Base-by-base conservation (phyloP, 1,140 invertebrate genomes). In the Aethina tumida region DNA sequence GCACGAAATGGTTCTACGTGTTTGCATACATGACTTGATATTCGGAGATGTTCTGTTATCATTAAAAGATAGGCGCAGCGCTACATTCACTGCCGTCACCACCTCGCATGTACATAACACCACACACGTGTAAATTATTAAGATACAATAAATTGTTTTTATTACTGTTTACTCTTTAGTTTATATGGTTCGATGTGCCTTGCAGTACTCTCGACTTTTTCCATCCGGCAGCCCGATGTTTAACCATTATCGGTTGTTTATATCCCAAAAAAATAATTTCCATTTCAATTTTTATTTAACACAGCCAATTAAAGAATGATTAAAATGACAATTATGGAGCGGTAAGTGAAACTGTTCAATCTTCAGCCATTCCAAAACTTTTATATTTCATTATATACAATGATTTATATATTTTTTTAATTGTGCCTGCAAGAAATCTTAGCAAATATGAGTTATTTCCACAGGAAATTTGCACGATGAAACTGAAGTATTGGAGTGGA, bases 391-490 rank as follows among this genome's bases (percentile, higher is more conserved):
- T 16, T 15, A n/a, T n/a, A n/a, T n/a, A n/a, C n/a, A n/a, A n/a
- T n/a, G n/a, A n/a, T n/a, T n/a, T n/a, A n/a, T n/a, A n/a, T n/a
- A n/a, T n/a, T n/a, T n/a, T n/a, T n/a, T n/a, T n/a, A n/a, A n/a
- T n/a, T n/a, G n/a, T n/a, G n/a, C n/a, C n/a, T n/a, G n/a, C n/a
- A 32, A 32, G 25, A 36, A 10, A 28, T 30, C 21, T 28, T 28
- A 28, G 10, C 5, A 28, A 24, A 24, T 6, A 24, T 6, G n/a
- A 7, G 21, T 24, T 24, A 24, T 12, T 47, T 53, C 70, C 71
- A 55, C 66, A 92, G 90, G 88, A 53, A 84, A 89, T 68, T 72
- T 93, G 43, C 67, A 81, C 43, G 85, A 88, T 55, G 86, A 91
- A 62, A 72, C 70, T 26, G 79, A 86, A 59, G 89, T 93, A 8